Percentiles rank a stretch among this genome's conserved stretches.
phyloP scores from a whole-genome alignment of 92 coral and sea anemone genomes.

The Zoanthus solanderi region DNA sequence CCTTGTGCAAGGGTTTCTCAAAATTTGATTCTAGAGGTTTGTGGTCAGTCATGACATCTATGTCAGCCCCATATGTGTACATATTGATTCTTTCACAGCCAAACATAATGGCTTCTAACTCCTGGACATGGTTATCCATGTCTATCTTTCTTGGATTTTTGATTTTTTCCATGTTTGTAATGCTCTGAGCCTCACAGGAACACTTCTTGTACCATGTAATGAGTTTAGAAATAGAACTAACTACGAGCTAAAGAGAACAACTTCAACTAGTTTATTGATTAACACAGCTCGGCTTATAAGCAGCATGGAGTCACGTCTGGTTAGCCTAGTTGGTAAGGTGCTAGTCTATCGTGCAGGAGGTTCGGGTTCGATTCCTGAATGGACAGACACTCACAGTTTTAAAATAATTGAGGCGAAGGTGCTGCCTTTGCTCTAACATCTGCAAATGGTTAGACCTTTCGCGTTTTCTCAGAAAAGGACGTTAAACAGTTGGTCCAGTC shows the following conservation, averaged over 20 bases:
- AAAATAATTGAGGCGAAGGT: too few species aligned
- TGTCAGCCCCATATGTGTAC: constrained; percentile 16
- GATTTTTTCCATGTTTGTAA: background rate
- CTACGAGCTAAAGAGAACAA: background rate
- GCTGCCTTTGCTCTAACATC: too few species aligned
- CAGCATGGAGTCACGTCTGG: background rate
- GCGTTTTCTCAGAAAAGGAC: too few species aligned
- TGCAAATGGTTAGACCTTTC: too few species aligned
- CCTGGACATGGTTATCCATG: background rate
- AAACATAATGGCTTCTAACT: background rate
- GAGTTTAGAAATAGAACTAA: background rate
- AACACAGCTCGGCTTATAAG: background rate
- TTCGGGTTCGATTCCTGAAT: too few species aligned
- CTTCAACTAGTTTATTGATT: background rate
- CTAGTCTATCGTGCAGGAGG: too few species aligned
- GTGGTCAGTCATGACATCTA: constrained; percentile 70
- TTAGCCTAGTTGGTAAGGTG: too few species aligned
- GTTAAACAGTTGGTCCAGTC: too few species aligned
- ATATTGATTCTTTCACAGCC: background rate
- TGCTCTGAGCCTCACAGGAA: background rate
- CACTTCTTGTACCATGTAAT: background rate
- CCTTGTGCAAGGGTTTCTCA: constrained; percentile 59
- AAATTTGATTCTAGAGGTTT: constrained; percentile 24
- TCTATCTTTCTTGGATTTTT: background rate
- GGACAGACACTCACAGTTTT: too few species aligned